Evolutionary conservation across 2,797 vertebrate genomes (phyloP).

Genomic region (Melanitta fusca): DNA sequence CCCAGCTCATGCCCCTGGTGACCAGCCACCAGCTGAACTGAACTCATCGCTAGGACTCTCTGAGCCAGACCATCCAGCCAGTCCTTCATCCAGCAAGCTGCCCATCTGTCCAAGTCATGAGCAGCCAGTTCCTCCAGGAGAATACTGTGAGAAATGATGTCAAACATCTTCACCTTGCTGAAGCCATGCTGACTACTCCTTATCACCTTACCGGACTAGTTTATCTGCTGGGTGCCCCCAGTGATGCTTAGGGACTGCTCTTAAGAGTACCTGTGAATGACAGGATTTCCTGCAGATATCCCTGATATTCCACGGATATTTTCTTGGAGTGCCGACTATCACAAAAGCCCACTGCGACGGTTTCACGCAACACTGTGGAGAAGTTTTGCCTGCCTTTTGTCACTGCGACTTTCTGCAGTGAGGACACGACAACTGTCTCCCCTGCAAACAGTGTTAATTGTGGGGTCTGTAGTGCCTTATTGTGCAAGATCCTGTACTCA

Average conservation of each 20-base stretch:
- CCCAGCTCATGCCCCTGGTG: not conserved
- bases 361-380: not conserved
- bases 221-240: not conserved
- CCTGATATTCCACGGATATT: accelerated
- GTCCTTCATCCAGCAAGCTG: not conserved
- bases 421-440: accelerated
- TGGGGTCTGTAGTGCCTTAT: not conserved
- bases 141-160: not conserved
- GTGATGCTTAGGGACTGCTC: accelerated
- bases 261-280: accelerated
- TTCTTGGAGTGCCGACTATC: no score
- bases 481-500: not conserved
- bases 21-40: not conserved
- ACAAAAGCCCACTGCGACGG: accelerated
- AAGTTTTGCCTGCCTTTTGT: not conserved
- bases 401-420: not conserved
- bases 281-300: not conserved
- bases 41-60: not conserved
- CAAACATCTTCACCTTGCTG: not conserved
- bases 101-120: not conserved
- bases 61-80: not conserved
- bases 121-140: not conserved
- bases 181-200: not conserved
- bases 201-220: not conserved
- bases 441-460: not conserved